These are phyloP conservation scores for Callaeas wilsoni DNA, from an alignment of 2,113 vertebrate genomes.

Conservation along the genomic window DNA sequence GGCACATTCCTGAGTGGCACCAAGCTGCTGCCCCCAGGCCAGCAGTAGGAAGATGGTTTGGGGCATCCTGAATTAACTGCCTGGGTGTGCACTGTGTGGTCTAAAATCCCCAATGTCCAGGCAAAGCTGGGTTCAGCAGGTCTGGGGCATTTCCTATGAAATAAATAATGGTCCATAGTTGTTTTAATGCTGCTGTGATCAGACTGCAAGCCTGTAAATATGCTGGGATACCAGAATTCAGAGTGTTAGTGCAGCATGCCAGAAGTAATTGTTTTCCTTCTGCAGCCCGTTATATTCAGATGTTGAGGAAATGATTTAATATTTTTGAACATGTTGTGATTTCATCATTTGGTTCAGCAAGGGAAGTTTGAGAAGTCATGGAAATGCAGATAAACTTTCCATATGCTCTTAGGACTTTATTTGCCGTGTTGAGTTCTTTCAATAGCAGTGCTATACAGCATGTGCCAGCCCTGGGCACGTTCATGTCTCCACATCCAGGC, in stretches of 20 bases:
- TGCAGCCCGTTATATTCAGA: conserved; percentile 59
- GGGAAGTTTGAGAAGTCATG: conserved; percentile 62
- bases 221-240: background rate
- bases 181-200: background rate
- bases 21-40: background rate
- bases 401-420: background rate
- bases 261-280: conserved; percentile 53
- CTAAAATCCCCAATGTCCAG: background rate
- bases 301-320: conserved; percentile 75
- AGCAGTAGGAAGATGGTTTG: background rate
- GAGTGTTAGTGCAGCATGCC: background rate
- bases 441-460: background rate
- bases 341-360: conserved; percentile 54
- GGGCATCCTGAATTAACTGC: background rate
- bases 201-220: background rate
- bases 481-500: background rate
- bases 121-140: background rate
- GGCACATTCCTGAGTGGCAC: background rate
- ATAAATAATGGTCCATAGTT: background rate
- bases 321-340: conserved; percentile 66
- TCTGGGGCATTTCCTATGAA: background rate
- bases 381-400: conserved; percentile 60
- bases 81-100: background rate
- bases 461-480: background rate
- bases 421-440: background rate